These are phyloP conservation scores for Myotis myotis DNA, from an alignment of 2,797 vertebrate species.

Conservation along the genomic window DNA sequence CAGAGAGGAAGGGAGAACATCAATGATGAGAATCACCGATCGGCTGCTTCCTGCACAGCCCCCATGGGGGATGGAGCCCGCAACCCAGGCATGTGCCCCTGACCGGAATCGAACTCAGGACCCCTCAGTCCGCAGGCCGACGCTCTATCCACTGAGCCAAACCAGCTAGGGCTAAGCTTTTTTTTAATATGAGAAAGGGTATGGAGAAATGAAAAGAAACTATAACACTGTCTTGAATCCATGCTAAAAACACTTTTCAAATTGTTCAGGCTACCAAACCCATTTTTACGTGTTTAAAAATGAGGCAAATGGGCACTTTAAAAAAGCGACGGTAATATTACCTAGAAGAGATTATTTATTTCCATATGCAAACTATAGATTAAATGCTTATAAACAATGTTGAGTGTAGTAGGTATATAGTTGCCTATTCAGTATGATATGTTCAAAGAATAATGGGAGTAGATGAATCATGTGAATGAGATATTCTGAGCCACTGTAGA, in stretches of 20 bases:
- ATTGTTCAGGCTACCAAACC: neutral
- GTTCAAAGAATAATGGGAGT: neutral
- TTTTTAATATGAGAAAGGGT: neutral
- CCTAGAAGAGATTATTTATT: neutral
- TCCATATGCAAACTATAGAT: neutral
- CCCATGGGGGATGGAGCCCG: too few species aligned
- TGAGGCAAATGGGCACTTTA: neutral
- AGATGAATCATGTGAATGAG: neutral
- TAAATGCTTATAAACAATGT: neutral
- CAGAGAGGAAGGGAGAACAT: too few species aligned
- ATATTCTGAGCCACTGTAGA: neutral
- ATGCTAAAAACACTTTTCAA: neutral
- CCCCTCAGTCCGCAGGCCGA: too few species aligned
- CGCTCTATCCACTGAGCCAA: too few species aligned
- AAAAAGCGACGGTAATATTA: neutral
- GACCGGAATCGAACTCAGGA: too few species aligned
- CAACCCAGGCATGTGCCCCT: too few species aligned
- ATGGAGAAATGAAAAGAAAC: neutral
- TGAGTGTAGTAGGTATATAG: neutral
- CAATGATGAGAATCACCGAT: too few species aligned
- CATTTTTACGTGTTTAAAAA: slow-evolving; percentile 30
- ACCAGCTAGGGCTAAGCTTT: neutral
- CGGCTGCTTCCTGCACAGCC: too few species aligned
- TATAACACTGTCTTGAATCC: neutral
- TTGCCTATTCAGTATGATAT: neutral